Base-by-base conservation (phyloP, 2,888 invertebrate genomes). In the Plebejus argus region DNA sequence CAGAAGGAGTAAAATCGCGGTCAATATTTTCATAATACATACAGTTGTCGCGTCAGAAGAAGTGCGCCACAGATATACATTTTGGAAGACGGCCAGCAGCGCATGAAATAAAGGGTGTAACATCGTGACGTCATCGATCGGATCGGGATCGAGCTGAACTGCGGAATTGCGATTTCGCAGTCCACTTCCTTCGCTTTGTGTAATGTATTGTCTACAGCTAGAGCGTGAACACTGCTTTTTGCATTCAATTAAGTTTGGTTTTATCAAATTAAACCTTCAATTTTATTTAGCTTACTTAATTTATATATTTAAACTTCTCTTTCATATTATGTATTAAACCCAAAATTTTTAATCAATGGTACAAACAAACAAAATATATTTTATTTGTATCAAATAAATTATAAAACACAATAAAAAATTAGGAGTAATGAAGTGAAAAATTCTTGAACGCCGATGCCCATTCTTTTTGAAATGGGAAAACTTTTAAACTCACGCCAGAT, bases 51-150 rank as follows among this genome's bases (percentile, higher is more conserved):
- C 70, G n/a, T 78, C 76, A 79, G 80, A 82, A 82, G 82, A 82
- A 80, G 80, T 81, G 81, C 80, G 79, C 81, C 81, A 79, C 79
- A 82, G 81, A 83, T 82, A 83, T 82, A 83, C 81, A 82, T 81
- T 81, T 82, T 82, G 82, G 83, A 78, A 56, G 77, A 78, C 76
- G 53, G 81, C 82, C 82, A 83, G 79, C 79, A 81, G 81, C 78
- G 77, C 79, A 78, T 70, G 79, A 79, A 80, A 82, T 82, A 82
- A 78, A 80, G 79, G 81, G 81, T 83, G 82, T 83, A 79, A 83
- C 80, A 81, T 82, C 78, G 76, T 78, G 76, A 78, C 76, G 75
- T 79, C 71, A 78, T 76, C 76, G 80, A 80, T 78, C 80, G 56
- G 77, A 76, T 77, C 78, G 74, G 74, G 39, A 77, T 78, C 76